These are phyloP conservation scores for Atta cephalotes DNA, from an alignment of 1,140 invertebrate genomes.

Conservation along the genomic window DNA sequence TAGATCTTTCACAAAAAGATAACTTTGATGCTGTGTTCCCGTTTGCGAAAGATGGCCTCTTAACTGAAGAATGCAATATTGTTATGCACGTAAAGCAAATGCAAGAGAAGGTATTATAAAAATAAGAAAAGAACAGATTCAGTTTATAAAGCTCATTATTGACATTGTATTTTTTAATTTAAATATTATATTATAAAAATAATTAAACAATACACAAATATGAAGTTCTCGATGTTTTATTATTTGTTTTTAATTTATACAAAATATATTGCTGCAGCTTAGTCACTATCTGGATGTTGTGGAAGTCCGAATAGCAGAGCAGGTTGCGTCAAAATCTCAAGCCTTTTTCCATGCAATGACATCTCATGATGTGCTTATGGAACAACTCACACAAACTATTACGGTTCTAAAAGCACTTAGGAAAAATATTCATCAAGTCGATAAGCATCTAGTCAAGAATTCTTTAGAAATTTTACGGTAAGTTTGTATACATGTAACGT, in stretches of 20 bases:
- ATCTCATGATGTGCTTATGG: constrained; percentile 97
- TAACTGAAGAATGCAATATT: constrained; percentile 79
- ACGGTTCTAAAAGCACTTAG: constrained; percentile 92
- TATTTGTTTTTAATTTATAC: not conserved
- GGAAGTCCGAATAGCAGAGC: constrained; percentile 97
- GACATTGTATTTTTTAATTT: constrained; percentile 5
- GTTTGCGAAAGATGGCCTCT: constrained; percentile 82
- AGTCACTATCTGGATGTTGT: constrained; percentile 98
- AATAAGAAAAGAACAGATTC: not conserved
- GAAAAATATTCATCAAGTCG: constrained; percentile 90
- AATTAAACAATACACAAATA: not conserved
- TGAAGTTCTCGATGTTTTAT: not conserved
- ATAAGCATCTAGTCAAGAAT: constrained; percentile 92
- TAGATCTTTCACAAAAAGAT: constrained; percentile 93
- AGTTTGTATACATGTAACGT: constrained; percentile 30
- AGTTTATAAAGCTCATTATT: not conserved
- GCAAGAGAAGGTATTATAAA: constrained; percentile 88
- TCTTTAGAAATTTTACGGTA: constrained; percentile 92
- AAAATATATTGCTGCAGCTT: constrained; percentile 86
- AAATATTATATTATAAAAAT: constrained; percentile 1
- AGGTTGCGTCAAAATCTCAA: constrained; percentile 98
- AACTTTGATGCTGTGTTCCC: constrained; percentile 96
- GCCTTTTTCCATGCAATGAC: constrained; percentile 99
- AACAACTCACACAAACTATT: constrained; percentile 94
- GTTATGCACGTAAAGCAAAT: constrained; percentile 86